Percentiles rank a stretch among this genome's conserved stretches.
Evolutionary conservation across 2,113 vertebrate genomes (phyloP).

Genomic region (Pygoscelis antarcticus): DNA sequence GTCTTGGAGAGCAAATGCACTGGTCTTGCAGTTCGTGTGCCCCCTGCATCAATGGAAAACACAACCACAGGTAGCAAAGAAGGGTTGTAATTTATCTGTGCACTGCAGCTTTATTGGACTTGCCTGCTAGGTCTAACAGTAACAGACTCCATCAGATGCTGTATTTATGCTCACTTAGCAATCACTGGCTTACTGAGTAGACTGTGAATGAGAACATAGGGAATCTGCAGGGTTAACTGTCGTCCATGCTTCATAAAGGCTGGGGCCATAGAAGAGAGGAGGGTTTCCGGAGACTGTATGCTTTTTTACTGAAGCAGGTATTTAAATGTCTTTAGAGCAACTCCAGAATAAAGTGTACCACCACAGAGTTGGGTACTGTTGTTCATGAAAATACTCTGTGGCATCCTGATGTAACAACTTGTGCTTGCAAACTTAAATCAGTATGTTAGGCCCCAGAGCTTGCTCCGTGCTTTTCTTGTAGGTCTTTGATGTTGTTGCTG

Average conservation of each 20-base stretch:
- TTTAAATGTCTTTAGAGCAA: not conserved
- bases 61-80: not conserved
- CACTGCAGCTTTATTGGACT: not conserved
- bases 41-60: not conserved
- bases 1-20: not conserved
- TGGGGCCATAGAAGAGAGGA: not conserved
- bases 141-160: not conserved
- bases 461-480: not conserved
- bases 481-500: constrained; percentile 17
- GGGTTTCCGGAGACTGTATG: not conserved
- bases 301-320: not conserved
- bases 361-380: constrained; percentile 10
- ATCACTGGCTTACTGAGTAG: not conserved
- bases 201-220: not conserved
- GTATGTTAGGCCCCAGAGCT: not conserved
- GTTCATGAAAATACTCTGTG: not conserved
- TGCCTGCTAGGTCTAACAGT: not conserved
- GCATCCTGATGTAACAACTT: not conserved
- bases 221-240: not conserved
- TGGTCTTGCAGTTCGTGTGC: not conserved
- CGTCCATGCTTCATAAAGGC: not conserved
- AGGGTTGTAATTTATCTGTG: not conserved
- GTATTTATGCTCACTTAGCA: not conserved
- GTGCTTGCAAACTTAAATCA: not conserved
- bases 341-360: constrained; percentile 9